Conservation (phyloP, 2,888 invertebrate genomes). For the Onchidella celtica region DNA sequence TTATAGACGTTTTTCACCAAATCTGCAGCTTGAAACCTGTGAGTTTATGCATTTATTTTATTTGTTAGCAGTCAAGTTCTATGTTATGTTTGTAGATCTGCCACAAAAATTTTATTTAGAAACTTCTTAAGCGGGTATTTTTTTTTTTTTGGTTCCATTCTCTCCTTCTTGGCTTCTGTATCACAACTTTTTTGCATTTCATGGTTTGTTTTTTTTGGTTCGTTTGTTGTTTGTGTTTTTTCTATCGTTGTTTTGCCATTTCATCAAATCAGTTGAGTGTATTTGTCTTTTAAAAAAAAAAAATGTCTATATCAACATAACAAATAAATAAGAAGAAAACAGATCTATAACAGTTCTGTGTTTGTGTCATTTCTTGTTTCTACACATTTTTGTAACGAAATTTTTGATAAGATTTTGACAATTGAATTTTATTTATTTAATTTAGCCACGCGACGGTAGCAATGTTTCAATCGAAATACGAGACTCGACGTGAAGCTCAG, state of each 20-base stretch:
- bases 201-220: neutral
- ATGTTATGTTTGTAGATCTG: slow-evolving; percentile 22
- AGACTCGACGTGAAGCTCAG: too few species aligned
- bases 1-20: too few species aligned
- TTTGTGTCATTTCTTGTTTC: neutral
- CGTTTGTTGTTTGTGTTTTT: neutral
- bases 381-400: too few species aligned
- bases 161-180: neutral
- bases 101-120: slow-evolving; percentile 4
- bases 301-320: slow-evolving; percentile 49
- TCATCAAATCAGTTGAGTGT: slow-evolving; percentile 33
- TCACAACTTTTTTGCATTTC: neutral
- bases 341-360: neutral
- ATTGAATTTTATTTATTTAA: too few species aligned
- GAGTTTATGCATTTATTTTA: neutral
- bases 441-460: too few species aligned
- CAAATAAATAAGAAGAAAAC: slow-evolving; percentile 42
- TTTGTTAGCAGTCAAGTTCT: neutral
- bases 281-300: slow-evolving; percentile 20
- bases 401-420: too few species aligned
- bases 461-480: too few species aligned
- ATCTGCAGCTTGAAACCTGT: too few species aligned
- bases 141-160: too few species aligned
- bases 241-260: neutral
- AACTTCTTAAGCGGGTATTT: slow-evolving; percentile 43